Base-by-base conservation (phyloP, 1,140 invertebrate genomes). In the Calycopis cecrops region DNA sequence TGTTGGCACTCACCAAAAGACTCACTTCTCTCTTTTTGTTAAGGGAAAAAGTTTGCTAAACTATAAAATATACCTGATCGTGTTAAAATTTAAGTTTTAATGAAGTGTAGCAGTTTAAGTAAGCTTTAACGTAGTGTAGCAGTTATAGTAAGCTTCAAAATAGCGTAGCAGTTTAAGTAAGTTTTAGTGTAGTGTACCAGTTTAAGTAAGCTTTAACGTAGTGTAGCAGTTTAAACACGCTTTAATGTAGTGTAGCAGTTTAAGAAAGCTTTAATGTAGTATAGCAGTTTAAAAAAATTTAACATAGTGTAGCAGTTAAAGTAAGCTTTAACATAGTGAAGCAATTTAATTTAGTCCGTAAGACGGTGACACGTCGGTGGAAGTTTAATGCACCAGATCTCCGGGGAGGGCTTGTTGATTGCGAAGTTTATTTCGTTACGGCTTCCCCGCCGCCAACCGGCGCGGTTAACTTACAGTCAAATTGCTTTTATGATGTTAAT, bases 361-460 rank as follows among this genome's bases (percentile, higher is more conserved):
- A 10, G 9, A 37, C 35, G 12, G n/a, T 44, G 17, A 34, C 21
- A 53, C 9, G 48, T 60, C 14, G 44, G 33, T 51, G 14, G 33
- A 48, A 61, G 50, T 53, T 61, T 56, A 16, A 49, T 55, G 40
- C 53, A 52, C 38, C 16, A 9, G 54, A 53, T 49, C 48, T 49
- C 48, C 40, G 35, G 16, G 35, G 4, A 38, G 35, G 50, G 38
- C 11, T 49, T 28, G 42, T 47, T 52, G 50, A 56, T 60, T 56
- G 51, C 50, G 16, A 37, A 60, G 49, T 56, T 53, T 53, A 60
- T 60, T 52, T 56, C 35, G 59, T 60, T 60, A 48, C n/a, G 52
- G 14, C 56, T 52, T 53, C 55, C 12, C 6, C 21, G 21, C 21
- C 6, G 2, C 21, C 6, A 28, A 28, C 21, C 21, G 21, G 2